Conservation (phyloP, 2,797 vertebrate species). For the Sciurus carolinensis region DNA sequence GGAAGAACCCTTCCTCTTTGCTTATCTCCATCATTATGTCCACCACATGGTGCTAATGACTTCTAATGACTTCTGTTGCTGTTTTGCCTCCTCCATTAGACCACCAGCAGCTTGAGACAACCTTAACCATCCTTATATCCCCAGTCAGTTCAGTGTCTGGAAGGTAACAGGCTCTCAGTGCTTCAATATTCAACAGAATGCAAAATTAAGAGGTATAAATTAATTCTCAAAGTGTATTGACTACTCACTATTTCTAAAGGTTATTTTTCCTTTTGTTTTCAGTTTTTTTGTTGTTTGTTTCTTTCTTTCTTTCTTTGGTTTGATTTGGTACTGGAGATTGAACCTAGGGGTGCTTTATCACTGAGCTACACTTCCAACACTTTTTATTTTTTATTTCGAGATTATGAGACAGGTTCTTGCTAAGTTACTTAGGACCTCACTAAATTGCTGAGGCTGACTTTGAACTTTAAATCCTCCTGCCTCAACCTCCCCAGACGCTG, state of each 20-base stretch:
- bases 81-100: neutral
- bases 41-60: neutral
- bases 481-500: no score
- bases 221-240: conserved; percentile 19
- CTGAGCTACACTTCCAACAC: no score
- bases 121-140: neutral
- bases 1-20: neutral
- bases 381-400: no score
- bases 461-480: no score
- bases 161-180: neutral
- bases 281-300: no score
- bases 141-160: neutral
- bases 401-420: no score
- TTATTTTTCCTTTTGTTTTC: no score
- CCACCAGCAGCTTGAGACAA: neutral
- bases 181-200: conserved; percentile 18
- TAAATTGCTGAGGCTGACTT: no score
- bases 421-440: no score
- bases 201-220: neutral
- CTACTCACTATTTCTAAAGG: neutral
- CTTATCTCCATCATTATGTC: neutral
- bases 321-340: no score
- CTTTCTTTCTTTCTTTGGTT: no score
- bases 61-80: neutral
- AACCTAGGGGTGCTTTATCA: no score